phyloP scores from a whole-genome alignment of 2,113 vertebrate genomes.

The Genyomyrus donnyi region DNA sequence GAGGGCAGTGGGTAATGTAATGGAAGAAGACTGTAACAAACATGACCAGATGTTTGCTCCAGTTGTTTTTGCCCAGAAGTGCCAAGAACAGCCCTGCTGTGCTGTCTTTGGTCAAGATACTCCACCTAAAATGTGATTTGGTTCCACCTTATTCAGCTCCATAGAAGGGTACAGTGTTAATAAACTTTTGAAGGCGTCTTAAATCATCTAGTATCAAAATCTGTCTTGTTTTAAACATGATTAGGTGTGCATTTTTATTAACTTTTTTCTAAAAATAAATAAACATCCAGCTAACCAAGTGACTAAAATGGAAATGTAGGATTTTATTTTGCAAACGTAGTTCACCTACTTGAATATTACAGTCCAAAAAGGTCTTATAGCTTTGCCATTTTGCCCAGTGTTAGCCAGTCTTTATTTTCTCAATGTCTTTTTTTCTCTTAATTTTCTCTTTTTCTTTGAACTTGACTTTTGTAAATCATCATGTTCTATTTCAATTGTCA shows the following conservation, averaged over 20 bases:
- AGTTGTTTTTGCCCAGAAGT: not conserved
- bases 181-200: not conserved
- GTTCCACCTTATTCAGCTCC: not conserved
- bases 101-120: not conserved
- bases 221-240: not conserved
- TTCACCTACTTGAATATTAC: not conserved
- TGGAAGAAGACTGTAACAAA: not conserved
- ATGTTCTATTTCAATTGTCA: conserved; percentile 35
- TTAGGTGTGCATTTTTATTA: not conserved
- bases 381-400: conserved; percentile 38
- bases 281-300: not conserved
- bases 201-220: not conserved
- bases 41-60: not conserved
- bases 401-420: conserved; percentile 35
- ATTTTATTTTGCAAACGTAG: not conserved
- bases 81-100: not conserved
- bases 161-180: not conserved
- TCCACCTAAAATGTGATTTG: not conserved
- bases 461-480: conserved; percentile 48
- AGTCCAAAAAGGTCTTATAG: not conserved
- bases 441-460: conserved; percentile 31
- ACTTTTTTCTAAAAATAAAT: not conserved
- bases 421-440: conserved; percentile 34
- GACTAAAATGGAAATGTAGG: not conserved
- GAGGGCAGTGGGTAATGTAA: not conserved